These are phyloP conservation scores for Protonibea diacanthus DNA, from an alignment of 2,797 vertebrate species.

Conservation along the genomic window DNA sequence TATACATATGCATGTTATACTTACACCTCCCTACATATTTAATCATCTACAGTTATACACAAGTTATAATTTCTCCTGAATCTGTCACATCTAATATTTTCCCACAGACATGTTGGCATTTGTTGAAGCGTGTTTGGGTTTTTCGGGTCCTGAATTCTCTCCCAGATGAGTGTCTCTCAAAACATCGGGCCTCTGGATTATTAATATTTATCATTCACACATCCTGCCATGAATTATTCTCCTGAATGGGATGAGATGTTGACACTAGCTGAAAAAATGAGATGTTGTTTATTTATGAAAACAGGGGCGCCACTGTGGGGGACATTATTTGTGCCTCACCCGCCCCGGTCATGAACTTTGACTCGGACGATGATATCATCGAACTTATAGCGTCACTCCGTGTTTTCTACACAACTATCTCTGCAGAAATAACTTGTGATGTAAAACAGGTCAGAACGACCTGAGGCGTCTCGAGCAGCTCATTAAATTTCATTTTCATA, in stretches of 20 bases:
- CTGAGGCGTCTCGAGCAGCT: constrained; percentile 53
- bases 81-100: constrained; percentile 56
- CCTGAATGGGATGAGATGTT: constrained; percentile 75
- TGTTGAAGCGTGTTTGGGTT: constrained; percentile 72
- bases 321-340: constrained; percentile 53
- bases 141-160: constrained; percentile 56
- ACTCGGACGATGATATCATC: constrained; percentile 52
- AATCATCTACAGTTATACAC: constrained; percentile 1
- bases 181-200: constrained; percentile 75
- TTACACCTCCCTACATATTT: neutral
- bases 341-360: constrained; percentile 48
- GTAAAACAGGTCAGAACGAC: constrained; percentile 45
- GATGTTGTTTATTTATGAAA: constrained; percentile 78
- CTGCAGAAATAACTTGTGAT: constrained; percentile 40
- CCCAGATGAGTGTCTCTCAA: constrained; percentile 72
- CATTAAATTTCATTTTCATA: constrained; percentile 58
- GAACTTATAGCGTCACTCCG: constrained; percentile 5
- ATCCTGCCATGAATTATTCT: constrained; percentile 81
- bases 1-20: neutral
- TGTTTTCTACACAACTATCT: constrained; percentile 6
- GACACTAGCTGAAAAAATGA: constrained; percentile 62
- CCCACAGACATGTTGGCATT: constrained; percentile 65
- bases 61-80: constrained; percentile 44
- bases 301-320: constrained; percentile 59
- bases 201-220: constrained; percentile 84